phyloP scores from a whole-genome alignment of 92 coral and sea anemone species.

The Porites lobata region DNA sequence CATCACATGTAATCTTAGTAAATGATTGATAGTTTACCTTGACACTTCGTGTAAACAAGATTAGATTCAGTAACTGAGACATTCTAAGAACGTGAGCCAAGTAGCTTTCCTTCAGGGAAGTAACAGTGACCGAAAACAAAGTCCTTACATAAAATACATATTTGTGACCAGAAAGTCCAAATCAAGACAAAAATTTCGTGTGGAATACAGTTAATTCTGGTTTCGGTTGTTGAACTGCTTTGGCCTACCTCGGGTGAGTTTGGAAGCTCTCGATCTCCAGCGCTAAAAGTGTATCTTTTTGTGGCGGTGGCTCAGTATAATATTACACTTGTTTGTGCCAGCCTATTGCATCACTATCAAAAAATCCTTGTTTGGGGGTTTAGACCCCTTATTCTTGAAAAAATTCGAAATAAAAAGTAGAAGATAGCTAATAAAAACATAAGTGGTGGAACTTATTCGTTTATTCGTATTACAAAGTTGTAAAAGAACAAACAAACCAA shows the following conservation, averaged over 20 bases:
- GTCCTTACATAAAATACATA: too few species aligned
- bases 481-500: not conserved
- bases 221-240: not conserved
- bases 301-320: not conserved
- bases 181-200: not conserved
- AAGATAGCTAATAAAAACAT: too few species aligned
- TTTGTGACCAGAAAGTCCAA: too few species aligned
- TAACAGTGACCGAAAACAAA: not conserved
- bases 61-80: not conserved
- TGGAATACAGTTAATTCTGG: not conserved
- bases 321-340: not conserved
- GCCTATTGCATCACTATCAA: too few species aligned
- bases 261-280: constrained; percentile 7
- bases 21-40: not conserved
- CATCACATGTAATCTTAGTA: constrained; percentile 10
- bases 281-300: not conserved
- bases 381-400: too few species aligned
- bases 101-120: not conserved
- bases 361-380: too few species aligned
- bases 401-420: too few species aligned
- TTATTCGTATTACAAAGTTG: too few species aligned
- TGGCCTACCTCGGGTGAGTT: not conserved
- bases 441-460: not conserved
- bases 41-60: not conserved
- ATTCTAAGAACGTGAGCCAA: not conserved